Conservation (phyloP, 2,113 vertebrate species). For the Pitta sordida region DNA sequence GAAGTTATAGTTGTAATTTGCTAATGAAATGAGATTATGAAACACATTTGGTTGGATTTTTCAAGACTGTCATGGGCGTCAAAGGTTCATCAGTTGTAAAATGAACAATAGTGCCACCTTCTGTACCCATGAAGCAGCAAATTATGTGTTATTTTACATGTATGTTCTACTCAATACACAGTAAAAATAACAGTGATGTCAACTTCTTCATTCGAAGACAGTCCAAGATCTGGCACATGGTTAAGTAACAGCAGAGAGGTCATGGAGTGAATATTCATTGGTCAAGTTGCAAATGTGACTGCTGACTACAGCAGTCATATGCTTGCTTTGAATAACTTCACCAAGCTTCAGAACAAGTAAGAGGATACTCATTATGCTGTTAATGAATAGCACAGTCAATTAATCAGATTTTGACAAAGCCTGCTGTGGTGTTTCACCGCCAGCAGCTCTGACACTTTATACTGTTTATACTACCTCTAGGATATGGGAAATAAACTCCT, state of each 20-base stretch:
- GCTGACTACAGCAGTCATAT: not conserved
- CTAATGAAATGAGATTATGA: not conserved
- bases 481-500: not conserved
- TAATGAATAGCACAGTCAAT: not conserved
- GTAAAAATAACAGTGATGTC: not conserved
- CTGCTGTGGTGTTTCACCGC: not conserved
- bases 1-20: not conserved
- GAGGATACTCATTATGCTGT: not conserved
- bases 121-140: not conserved
- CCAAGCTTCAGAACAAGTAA: not conserved
- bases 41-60: not conserved
- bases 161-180: not conserved
- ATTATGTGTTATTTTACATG: not conserved
- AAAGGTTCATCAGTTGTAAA: not conserved
- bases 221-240: not conserved
- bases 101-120: slow-evolving; percentile 56
- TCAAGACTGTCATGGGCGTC: not conserved
- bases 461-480: not conserved
- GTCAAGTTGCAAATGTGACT: not conserved
- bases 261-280: not conserved
- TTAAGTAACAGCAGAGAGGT: not conserved
- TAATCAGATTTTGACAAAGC: not conserved
- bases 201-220: not conserved
- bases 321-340: not conserved
- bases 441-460: not conserved